A percentile compares a stretch with the other conserved stretches of the same genome.
Conservation (phyloP, 2,797 vertebrate genomes). For the Mormyrus proboscirostris region DNA sequence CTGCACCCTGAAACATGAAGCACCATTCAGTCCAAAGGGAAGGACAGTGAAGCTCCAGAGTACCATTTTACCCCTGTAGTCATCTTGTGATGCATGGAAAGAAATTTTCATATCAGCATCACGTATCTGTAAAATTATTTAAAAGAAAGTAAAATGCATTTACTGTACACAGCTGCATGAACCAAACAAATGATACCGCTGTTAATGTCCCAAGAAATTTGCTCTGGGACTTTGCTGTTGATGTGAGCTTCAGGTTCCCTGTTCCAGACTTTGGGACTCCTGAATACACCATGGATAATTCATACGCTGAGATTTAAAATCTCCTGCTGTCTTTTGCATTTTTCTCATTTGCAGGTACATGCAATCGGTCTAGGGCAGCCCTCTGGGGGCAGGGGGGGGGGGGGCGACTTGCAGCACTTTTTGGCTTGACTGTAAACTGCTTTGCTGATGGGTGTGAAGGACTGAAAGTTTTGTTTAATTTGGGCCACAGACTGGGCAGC, state of each 20-base stretch:
- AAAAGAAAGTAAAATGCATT: neutral
- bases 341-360: conserved; percentile 12
- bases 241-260: neutral
- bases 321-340: neutral
- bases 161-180: neutral
- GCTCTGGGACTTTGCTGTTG: neutral
- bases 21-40: neutral
- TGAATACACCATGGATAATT: neutral
- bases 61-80: conserved; percentile 16
- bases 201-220: neutral
- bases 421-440: neutral
- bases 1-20: neutral
- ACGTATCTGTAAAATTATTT: neutral
- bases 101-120: neutral
- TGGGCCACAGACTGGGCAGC: neutral
- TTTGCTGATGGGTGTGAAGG: neutral
- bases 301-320: conserved; percentile 3
- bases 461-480: conserved; percentile 5
- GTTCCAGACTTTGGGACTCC: neutral
- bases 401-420: neutral
- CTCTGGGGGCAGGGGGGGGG: neutral
- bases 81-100: neutral
- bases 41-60: neutral
- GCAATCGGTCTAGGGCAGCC: neutral
- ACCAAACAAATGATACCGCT: neutral